Base-by-base conservation (phyloP, 2,113 vertebrate species). In the Pachycephala philippinensis region DNA sequence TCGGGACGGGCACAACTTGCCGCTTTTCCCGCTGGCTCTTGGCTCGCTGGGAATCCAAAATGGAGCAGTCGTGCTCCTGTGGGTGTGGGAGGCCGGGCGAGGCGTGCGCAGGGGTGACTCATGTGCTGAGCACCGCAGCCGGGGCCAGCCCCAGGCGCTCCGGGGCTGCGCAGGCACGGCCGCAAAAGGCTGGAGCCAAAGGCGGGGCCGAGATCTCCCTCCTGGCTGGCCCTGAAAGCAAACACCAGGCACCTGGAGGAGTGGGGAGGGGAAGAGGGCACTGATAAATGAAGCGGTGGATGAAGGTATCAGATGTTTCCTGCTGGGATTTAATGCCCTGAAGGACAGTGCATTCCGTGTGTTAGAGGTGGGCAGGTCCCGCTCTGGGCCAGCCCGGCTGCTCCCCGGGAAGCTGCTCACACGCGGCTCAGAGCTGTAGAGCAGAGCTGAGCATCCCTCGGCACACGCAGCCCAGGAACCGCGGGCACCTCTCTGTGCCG, bases 301-400 rank as follows among this genome's bases (percentile, higher is more conserved):
- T 79, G 28, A 24, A 82, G 79, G 59, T 61, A 23, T 77, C 45
- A 3, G 83, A 30, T 81, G 76, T 53, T 93, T 84, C 76, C 86
- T 44, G 91, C 71, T 13, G 91, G 75, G 79, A 90, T 95, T 95
- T 70, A 35, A 40, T 11, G 63, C 85, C 76, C 23, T 5, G 15
- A 7, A 65, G 79, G 26, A 6, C 6, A 2, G 44, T 0, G 61
- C 61, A 3, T n/a, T 31, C 1, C 4, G 7, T 1, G 56, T 37
- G 1, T 18, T 27, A 4, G 49, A 33, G 18, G 12, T 0, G 16
- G 45, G 13, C 21, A 1, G 45, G 26, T 53, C 33, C 81, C 4
- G 35, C 68, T 27, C 68, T 13, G 1, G 8, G 56, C 45, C 11
- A 4, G 70, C 59, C 49, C 2, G 5, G 39, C 9, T 2, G 49